Base-by-base conservation (phyloP, 2,113 vertebrate species). In the Brachypteracias leptosomus region DNA sequence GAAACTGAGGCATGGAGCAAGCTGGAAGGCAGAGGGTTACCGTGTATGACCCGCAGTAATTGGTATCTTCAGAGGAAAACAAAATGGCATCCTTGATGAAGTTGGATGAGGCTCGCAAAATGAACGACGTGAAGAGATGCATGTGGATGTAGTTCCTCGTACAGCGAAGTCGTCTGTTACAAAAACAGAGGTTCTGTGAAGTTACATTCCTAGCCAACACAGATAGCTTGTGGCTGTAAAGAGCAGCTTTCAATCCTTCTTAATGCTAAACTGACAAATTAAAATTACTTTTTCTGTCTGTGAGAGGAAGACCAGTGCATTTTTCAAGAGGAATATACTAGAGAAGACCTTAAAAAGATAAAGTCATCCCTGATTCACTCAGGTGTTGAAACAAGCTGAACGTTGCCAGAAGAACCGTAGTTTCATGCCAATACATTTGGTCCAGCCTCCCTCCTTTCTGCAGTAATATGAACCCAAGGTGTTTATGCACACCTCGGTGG, bases 121-220 rank as follows among this genome's bases (percentile, higher is more conserved):
- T 99, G 97, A 99, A 99, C 1, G 99, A 99, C 28, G 98, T 89
- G 42, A 99, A 99, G 82, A 99, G 98, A 94, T 99, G 99, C 98
- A 99, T 99, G 96, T 99, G 99, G 93, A 99, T 99, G 93, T 99
- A 99, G 97, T 99, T 99, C 90, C 99, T 98, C 3, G 99, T 99
- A 44, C 99, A 99, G 95, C 97, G 99, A 68, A 99, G 98, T 88
- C 98, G 98, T 96, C 99, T 99, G 97, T 71, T 85, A 44, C 24
- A 85, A 82, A 90, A 66, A 61, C n/a, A 66, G 26, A 91, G 49
- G 51, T 20, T n/a, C 44, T 25, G 7, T 77, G 58, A 87, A 79
- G 49, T 66, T 61, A 42, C 28, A 25, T 70, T 90, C 38, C 62
- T 42, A 65, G 54, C 66, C 47, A 62, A 40, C 1, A 2, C 1